Base-by-base conservation (phyloP, 2,888 invertebrate genomes). In the Eupeodes luniger region DNA sequence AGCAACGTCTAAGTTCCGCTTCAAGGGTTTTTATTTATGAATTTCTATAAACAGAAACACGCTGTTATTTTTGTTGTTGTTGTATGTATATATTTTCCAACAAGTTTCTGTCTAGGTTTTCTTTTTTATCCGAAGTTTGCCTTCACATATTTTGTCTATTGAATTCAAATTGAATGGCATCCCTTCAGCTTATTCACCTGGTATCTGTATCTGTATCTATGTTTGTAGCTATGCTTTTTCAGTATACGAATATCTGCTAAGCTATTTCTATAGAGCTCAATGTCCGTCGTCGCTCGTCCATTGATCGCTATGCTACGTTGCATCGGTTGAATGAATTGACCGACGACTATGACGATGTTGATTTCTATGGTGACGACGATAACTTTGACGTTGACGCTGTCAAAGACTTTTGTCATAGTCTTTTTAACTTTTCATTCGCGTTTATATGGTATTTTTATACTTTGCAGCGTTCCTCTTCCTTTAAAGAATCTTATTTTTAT, bases 141-240 rank as follows among this genome's bases (percentile, higher is more conserved):
- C 78, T 78, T 75, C 61, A 79, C 69, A 67, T 51, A 85, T 64
- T 77, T 75, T 44, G 44, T 57, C 19, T 53, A 57, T 53, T 57
- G 70, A 47, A 59, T 72, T 47, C 47, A 34, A 57, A 59, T 59
- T 72, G 72, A 72, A 72, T 72, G 57, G 47, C 47, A 72, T 47
- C 72, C 72, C 47, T 72, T 34, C 19, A 59, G 47, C 47, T 47
- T 66, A 57, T 72, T 59, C 59, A 72, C 47, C 47, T 72, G 47
- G 59, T 59, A 47, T 19, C 5, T 4, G 7, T 5, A 1, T 49
- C 4, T 12, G 5, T 40, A 40, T 40, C 40, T 40, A 40, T 40
- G 9, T 40, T 7, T 4, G 40, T 40, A 40, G 36, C 51, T 72
- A 47, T 47, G 47, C 27, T 10, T 72, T 70, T 10, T 51, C 47